Conservation (phyloP, 1,140 invertebrate genomes). For the Solen grandis region DNA sequence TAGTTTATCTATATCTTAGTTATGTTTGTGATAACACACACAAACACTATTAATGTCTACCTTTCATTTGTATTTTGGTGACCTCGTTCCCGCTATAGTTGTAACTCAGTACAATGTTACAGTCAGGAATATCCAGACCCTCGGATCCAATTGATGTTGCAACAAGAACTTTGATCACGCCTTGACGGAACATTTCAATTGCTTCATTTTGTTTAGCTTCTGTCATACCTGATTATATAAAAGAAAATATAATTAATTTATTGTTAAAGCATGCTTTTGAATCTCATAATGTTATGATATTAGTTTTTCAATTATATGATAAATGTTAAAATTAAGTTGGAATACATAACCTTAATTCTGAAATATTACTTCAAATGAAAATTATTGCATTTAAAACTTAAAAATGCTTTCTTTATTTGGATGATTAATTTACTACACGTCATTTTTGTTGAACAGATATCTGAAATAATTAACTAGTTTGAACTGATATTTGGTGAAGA, state of each 20-base stretch:
- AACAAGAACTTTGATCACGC: slow-evolving; percentile 33
- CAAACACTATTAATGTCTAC: too few relatives aligned
- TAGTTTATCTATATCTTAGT: too few relatives aligned
- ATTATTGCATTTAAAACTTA: not conserved
- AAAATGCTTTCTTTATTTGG: too few relatives aligned
- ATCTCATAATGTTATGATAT: not conserved
- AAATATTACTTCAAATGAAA: not conserved
- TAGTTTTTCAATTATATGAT: not conserved
- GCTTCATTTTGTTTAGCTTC: slow-evolving; percentile 28
- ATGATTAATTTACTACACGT: too few relatives aligned
- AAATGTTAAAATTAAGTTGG: not conserved
- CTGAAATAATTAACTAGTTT: too few relatives aligned
- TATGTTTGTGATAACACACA: too few relatives aligned
- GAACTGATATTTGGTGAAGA: too few relatives aligned
- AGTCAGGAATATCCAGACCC: slow-evolving; percentile 44
- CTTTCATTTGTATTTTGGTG: slow-evolving; percentile 55
- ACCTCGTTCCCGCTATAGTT: slow-evolving; percentile 46
- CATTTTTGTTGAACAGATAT: too few relatives aligned
- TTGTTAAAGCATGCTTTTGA: not conserved
- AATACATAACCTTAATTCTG: not conserved
- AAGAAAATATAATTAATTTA: too few relatives aligned
- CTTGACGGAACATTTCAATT: slow-evolving; percentile 13
- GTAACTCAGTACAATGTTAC: slow-evolving; percentile 48
- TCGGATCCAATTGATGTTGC: slow-evolving; percentile 50
- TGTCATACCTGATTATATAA: slow-evolving; percentile 30